Evolutionary conservation across 2,113 vertebrate genomes (phyloP), one percentile per base, ranked within the genome.

Genomic region (Calidris pugnax): DNA sequence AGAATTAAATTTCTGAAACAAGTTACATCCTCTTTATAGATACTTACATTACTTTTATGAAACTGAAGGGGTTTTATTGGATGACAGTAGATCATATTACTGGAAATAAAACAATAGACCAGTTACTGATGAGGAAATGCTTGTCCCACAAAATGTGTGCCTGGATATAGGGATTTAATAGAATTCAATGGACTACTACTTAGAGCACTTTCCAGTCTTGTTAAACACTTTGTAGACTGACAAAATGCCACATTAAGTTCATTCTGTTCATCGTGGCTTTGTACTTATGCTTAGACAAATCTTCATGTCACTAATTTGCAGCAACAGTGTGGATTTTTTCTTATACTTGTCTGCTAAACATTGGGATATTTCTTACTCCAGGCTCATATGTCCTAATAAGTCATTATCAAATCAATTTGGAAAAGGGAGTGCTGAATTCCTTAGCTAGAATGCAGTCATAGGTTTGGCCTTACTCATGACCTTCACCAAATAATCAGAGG

Each of bases 401-500:
- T 93, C 45, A 41, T 87, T 89, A 93, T 85, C 71, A 76, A 79
- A 73, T 87, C 57, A 68, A 76, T 85, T 92, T 96, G 81, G 57
- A 91, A 60, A 71, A 75, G 35, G 66, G 53, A 27, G 26, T 85
- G 71, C 53, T 85, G 85, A 64, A 85, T 82, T 96, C 55, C 86
- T 95, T 53, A 48, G 39, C 56, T 68, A 39, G 53, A 92, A 90
- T 87, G 78, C 48, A 89, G 57, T 85, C 84, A 79, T 28, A 87
- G 35, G 62, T 85, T 96, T 96, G 89, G 81, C 93, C 75, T 93
- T 91, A 82, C 57, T 87, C 32, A 4, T 83, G 93, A 97, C 95
- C 93, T 94, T 96, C 85, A 94, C 89, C 85, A 91, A 67, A 74
- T 90, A 91, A 68, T 78, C 89, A 68, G 77, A 94, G 62, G 74